Conservation (phyloP, 2,888 invertebrate genomes). For the Epiperipatus broadwayi region DNA sequence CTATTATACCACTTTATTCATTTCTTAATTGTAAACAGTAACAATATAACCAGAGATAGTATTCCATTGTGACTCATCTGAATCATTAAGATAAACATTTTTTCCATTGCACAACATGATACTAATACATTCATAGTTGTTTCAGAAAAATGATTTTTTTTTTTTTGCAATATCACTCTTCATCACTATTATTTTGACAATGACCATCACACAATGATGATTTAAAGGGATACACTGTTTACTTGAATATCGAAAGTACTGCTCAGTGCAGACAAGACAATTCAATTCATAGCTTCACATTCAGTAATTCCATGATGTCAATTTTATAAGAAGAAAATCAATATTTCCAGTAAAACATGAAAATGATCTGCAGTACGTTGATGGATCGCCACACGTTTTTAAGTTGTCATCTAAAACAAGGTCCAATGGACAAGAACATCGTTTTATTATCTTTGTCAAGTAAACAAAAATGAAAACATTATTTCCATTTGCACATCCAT, state of each 20-base stretch:
- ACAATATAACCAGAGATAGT: no score
- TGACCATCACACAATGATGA: constrained; percentile 24
- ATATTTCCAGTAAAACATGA: constrained; percentile 35
- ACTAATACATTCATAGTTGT: constrained; percentile 20
- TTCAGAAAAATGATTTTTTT: constrained; percentile 23
- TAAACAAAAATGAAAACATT: constrained; percentile 21
- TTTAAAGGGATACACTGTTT: constrained; percentile 11
- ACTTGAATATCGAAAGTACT: constrained; percentile 14
- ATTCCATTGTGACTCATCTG: no score
- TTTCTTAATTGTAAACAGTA: no score
- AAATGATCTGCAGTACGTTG: constrained; percentile 52
- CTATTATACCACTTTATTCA: no score
- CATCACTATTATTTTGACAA: constrained; percentile 30
- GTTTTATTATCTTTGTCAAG: constrained; percentile 20
- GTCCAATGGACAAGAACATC: constrained; percentile 57
- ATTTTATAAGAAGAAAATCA: constrained; percentile 27
- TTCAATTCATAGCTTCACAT: constrained; percentile 58
- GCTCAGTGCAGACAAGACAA: constrained; percentile 37
- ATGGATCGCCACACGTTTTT: constrained; percentile 43
- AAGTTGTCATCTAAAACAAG: constrained; percentile 36
- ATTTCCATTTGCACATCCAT: constrained; percentile 25
- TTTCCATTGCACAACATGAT: constrained; percentile 21
- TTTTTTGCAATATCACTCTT: constrained; percentile 24
- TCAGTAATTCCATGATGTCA: constrained; percentile 65
- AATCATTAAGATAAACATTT: constrained; percentile 21